phyloP scores from a whole-genome alignment of 1,140 invertebrate genomes.

The Bombus pyrosoma region DNA sequence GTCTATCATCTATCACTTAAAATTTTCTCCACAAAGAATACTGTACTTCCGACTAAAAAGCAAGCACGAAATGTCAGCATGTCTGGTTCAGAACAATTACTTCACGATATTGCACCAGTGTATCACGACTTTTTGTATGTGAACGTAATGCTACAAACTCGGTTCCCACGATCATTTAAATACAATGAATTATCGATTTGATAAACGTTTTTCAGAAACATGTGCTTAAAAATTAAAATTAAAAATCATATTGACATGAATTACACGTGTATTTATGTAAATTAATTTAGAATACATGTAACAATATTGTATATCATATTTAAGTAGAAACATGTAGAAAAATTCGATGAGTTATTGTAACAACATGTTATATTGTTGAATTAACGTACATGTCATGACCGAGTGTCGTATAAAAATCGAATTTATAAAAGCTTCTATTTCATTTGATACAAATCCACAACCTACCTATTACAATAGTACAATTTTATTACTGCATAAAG shows the following conservation, averaged over 20 bases:
- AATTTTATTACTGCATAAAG: not conserved
- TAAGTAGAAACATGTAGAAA: no score
- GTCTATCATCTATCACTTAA: not conserved
- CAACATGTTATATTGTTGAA: not conserved
- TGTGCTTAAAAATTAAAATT: no score
- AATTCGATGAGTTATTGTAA: no score
- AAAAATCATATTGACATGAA: not conserved
- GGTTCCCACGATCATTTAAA: conserved; percentile 32
- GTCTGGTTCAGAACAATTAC: conserved; percentile 29
- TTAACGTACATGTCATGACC: not conserved
- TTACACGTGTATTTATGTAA: no score
- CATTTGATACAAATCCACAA: not conserved
- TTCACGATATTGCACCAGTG: conserved; percentile 20
- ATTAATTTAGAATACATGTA: not conserved
- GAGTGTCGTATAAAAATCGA: not conserved
- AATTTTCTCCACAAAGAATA: not conserved
- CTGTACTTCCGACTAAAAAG: not conserved
- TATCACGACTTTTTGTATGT: conserved; percentile 38
- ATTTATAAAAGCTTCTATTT: not conserved
- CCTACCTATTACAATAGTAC: not conserved
- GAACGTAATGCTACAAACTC: not conserved
- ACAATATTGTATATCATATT: not conserved
- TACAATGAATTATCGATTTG: not conserved
- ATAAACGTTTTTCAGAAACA: not conserved
- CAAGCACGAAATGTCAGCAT: conserved; percentile 13